Percentiles rank a stretch among this genome's conserved stretches.
These are phyloP conservation scores for Trematomus bernacchii DNA, from an alignment of 2,797 vertebrate species.

Conservation along the genomic window DNA sequence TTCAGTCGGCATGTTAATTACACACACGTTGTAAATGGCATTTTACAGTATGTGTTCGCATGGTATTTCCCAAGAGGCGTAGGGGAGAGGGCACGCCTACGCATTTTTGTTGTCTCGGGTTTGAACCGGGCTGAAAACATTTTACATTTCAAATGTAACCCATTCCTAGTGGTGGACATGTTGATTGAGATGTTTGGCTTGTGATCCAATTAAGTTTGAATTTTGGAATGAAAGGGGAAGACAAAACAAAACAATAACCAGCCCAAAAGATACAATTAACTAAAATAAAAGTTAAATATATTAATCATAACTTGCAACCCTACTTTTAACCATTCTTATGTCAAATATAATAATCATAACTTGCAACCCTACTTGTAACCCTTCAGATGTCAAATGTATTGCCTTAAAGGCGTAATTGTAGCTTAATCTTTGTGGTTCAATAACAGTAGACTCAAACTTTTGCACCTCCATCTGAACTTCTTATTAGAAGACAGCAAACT, in stretches of 20 bases:
- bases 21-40: conserved; percentile 50
- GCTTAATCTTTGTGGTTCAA: neutral
- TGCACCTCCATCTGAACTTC: neutral
- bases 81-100: neutral
- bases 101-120: conserved; percentile 1
- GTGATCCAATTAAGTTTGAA: no score
- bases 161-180: neutral
- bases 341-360: no score
- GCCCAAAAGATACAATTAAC: no score
- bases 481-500: neutral
- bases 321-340: no score
- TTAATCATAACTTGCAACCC: no score
- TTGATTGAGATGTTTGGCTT: neutral
- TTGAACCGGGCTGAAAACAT: conserved; percentile 9
- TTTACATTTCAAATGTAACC: neutral
- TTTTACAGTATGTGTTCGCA: conserved; percentile 21
- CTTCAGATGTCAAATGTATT: neutral
- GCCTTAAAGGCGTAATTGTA: neutral
- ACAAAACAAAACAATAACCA: no score
- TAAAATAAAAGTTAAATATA: no score
- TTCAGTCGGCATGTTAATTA: conserved; percentile 47
- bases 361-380: no score
- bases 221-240: no score
- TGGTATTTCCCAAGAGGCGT: conserved; percentile 39
- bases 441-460: neutral